Conservation (phyloP, 2,888 invertebrate genomes). For the Dicroscelio sp. region DNA sequence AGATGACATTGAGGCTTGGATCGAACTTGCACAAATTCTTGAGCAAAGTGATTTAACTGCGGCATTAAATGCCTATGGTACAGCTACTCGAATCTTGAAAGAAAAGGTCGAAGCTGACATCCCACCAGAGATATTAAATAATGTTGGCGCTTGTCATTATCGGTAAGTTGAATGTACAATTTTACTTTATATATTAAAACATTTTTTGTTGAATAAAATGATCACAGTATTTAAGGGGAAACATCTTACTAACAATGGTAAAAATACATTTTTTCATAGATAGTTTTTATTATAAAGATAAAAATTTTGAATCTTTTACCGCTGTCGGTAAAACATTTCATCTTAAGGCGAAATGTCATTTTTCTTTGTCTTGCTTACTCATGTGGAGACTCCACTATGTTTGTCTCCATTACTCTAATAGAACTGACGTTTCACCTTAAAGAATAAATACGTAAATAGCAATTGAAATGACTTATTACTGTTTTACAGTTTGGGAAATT, state of each 20-base stretch:
- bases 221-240: too few relatives aligned
- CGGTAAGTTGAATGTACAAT: conserved; percentile 90
- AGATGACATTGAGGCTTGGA: conserved; percentile 99
- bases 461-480: conserved; percentile 12
- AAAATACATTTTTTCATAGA: too few relatives aligned
- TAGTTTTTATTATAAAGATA: too few relatives aligned
- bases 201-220: neutral
- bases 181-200: neutral
- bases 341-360: too few relatives aligned
- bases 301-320: too few relatives aligned
- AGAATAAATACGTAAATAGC: neutral
- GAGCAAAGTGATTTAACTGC: conserved; percentile 97
- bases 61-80: conserved; percentile 97
- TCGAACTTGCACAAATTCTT: conserved; percentile 99
- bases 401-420: too few relatives aligned
- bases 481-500: conserved; percentile 95
- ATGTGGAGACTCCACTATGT: too few relatives aligned
- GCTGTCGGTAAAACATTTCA: too few relatives aligned
- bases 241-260: too few relatives aligned
- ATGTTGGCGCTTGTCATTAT: conserved; percentile 98
- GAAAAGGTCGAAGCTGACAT: conserved; percentile 98
- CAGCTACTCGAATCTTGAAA: conserved; percentile 97
- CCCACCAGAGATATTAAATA: conserved; percentile 99
- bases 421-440: too few relatives aligned
- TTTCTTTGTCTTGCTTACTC: too few relatives aligned